A percentile compares a stretch with the other conserved stretches of the same genome.
phyloP scores from a whole-genome alignment of 2,797 vertebrate species.

The Hydrophis major region DNA sequence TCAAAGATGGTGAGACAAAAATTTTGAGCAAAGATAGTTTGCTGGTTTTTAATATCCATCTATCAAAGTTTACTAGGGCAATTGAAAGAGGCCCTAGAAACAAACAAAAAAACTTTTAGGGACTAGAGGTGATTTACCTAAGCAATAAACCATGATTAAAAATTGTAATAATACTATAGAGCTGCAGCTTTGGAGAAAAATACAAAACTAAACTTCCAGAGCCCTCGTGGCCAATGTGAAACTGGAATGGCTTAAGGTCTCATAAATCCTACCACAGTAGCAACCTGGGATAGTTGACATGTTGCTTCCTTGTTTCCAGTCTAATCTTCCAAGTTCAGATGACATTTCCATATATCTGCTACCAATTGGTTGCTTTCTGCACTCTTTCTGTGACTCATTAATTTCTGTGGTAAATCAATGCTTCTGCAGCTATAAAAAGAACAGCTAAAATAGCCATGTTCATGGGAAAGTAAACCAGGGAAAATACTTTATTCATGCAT shows the following conservation, averaged over 20 bases:
- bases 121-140: not conserved
- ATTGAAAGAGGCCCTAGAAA: not conserved
- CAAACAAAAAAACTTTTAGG: not conserved
- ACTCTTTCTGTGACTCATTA: slow-evolving; percentile 16
- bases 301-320: not conserved
- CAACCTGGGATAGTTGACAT: not conserved
- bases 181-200: not conserved
- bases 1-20: not conserved
- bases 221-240: not conserved
- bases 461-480: slow-evolving; percentile 18
- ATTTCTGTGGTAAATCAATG: slow-evolving; percentile 16
- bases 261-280: not conserved
- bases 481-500: slow-evolving; percentile 27
- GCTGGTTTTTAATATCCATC: not conserved
- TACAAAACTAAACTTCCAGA: not conserved
- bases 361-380: not conserved
- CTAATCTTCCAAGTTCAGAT: not conserved
- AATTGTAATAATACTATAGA: not conserved
- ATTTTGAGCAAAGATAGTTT: not conserved
- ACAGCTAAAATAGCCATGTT: slow-evolving; percentile 16
- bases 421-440: slow-evolving; percentile 16
- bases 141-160: not conserved
- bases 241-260: not conserved
- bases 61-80: not conserved
- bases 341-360: slow-evolving; percentile 3